Percentiles rank a stretch among this genome's conserved stretches.
phyloP scores from a whole-genome alignment of 1,140 invertebrate genomes.

The Diorhabda elongata region DNA sequence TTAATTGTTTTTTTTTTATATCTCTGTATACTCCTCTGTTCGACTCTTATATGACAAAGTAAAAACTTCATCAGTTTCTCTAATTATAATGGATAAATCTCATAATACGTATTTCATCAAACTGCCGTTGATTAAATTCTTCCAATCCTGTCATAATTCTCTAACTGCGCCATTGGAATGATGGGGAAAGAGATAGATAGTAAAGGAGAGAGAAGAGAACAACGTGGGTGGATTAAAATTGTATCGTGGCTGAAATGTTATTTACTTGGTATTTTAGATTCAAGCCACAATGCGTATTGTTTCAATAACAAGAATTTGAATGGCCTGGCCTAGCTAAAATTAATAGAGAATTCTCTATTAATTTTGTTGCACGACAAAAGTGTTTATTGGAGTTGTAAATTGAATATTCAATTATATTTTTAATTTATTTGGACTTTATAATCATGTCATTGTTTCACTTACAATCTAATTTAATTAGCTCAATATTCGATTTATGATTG shows the following conservation, averaged over 20 bases:
- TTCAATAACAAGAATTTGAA: slow-evolving; percentile 29
- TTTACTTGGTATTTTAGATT: slow-evolving; percentile 35
- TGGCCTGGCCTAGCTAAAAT: slow-evolving; percentile 30
- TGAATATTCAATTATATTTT: slow-evolving; percentile 20
- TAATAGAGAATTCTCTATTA: slow-evolving; percentile 32
- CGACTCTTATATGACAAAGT: too few relatives aligned
- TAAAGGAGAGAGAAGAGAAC: not conserved
- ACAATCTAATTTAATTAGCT: slow-evolving; percentile 4
- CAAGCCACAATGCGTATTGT: slow-evolving; percentile 28
- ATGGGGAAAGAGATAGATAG: not conserved
- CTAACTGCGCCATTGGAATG: not conserved
- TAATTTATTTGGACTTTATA: slow-evolving; percentile 10
- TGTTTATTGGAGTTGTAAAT: slow-evolving; percentile 12
- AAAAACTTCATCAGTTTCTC: too few relatives aligned
- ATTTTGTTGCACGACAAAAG: slow-evolving; percentile 15
- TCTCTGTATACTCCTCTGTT: too few relatives aligned
- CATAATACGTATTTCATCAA: too few relatives aligned
- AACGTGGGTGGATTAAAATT: slow-evolving; percentile 16
- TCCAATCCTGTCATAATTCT: too few relatives aligned
- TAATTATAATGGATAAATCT: too few relatives aligned
- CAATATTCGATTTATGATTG: slow-evolving; percentile 5
- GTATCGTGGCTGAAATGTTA: slow-evolving; percentile 27
- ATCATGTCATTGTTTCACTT: slow-evolving; percentile 6
- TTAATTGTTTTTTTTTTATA: too few relatives aligned
- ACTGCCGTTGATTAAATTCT: too few relatives aligned